Conservation (phyloP, 2,888 invertebrate species). For the Geophilus truncorum region DNA sequence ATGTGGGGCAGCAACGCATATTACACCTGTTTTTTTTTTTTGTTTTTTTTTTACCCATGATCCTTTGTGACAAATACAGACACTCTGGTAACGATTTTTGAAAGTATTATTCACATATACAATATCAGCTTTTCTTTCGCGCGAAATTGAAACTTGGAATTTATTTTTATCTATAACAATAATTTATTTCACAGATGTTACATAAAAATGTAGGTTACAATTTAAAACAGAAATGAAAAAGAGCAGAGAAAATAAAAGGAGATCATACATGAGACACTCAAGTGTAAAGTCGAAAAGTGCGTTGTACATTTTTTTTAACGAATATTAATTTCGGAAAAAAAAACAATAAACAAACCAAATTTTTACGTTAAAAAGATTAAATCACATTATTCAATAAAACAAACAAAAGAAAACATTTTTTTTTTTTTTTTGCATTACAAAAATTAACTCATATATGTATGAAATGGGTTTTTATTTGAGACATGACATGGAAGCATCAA, state of each 20-base stretch:
- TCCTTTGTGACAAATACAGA: too few relatives aligned
- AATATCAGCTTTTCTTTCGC: too few relatives aligned
- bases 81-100: too few relatives aligned
- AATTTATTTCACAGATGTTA: constrained; percentile 1
- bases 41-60: too few relatives aligned
- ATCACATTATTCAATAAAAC: not conserved
- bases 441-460: too few relatives aligned
- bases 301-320: not conserved
- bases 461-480: not conserved
- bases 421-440: too few relatives aligned
- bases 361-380: not conserved
- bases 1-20: too few relatives aligned
- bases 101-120: too few relatives aligned
- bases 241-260: constrained; percentile 1
- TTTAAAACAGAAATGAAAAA: not conserved
- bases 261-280: not conserved
- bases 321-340: not conserved
- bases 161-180: too few relatives aligned
- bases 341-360: not conserved
- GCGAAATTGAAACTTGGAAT: too few relatives aligned
- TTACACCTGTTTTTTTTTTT: too few relatives aligned
- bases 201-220: not conserved
- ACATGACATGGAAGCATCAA: not conserved
- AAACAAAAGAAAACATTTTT: too few relatives aligned
- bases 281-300: not conserved